phyloP scores from a whole-genome alignment of 2,113 vertebrate species.

The Prolemur simus region DNA sequence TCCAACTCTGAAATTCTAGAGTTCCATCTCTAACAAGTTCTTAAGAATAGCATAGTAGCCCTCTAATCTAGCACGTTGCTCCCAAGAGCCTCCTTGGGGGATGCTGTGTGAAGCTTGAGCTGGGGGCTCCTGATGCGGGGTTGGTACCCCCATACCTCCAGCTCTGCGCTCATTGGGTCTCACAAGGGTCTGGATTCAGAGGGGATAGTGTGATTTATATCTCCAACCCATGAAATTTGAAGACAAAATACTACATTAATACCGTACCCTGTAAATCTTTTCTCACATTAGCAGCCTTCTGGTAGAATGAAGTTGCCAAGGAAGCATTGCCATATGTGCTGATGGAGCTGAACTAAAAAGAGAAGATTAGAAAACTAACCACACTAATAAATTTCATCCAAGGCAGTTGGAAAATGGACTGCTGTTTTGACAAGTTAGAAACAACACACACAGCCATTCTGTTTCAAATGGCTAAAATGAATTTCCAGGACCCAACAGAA shows the following conservation, averaged over 20 bases:
- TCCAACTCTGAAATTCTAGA: neutral
- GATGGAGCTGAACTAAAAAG: constrained; percentile 65
- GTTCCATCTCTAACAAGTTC: neutral
- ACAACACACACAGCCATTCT: constrained; percentile 62
- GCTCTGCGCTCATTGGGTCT: neutral
- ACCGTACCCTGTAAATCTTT: constrained; percentile 76
- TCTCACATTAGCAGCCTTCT: constrained; percentile 75
- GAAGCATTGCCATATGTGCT: constrained; percentile 74
- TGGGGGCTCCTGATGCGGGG: neutral
- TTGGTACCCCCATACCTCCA: neutral
- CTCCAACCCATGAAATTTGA: constrained; percentile 66
- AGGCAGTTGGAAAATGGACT: constrained; percentile 58
- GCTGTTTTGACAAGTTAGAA: constrained; percentile 73
- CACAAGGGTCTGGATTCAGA: neutral
- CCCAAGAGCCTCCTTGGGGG: neutral
- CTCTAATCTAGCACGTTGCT: neutral
- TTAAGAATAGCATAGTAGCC: neutral
- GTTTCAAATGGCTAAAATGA: constrained; percentile 56
- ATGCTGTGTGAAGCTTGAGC: neutral
- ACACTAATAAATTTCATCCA: constrained; percentile 71
- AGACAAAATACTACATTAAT: constrained; percentile 70
- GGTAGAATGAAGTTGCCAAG: constrained; percentile 57
- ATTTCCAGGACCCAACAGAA: constrained; percentile 69
- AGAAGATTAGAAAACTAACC: constrained; percentile 74
- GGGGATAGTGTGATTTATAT: constrained; percentile 65